Conservation (phyloP, 2,797 vertebrate genomes). For the Danionella dracula region DNA sequence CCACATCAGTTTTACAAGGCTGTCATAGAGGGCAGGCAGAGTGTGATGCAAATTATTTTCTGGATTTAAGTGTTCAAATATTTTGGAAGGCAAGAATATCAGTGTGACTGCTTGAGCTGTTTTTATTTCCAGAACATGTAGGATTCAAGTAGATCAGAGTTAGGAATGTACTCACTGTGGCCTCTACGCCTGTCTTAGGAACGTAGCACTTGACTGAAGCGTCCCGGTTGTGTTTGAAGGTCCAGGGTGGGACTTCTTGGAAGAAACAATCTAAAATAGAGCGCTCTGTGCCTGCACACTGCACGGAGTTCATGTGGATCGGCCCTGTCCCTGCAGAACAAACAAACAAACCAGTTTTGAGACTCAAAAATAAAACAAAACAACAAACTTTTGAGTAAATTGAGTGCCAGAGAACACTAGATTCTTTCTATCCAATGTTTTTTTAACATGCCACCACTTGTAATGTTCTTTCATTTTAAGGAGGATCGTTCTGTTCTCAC, state of each 20-base stretch:
- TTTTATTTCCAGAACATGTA: background rate
- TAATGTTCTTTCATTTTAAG: background rate
- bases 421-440: background rate
- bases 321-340: constrained; percentile 82
- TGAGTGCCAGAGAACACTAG: background rate
- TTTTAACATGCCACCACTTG: background rate
- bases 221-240: constrained; percentile 83
- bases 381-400: background rate
- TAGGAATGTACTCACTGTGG: constrained; percentile 65
- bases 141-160: background rate
- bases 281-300: constrained; percentile 77
- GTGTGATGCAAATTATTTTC: background rate
- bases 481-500: background rate
- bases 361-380: constrained; percentile 8
- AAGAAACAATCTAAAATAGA: constrained; percentile 80
- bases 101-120: background rate
- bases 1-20: too few relatives aligned
- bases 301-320: constrained; percentile 88
- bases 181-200: constrained; percentile 77
- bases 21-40: too few relatives aligned
- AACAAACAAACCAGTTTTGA: constrained; percentile 14
- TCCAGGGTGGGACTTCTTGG: constrained; percentile 76
- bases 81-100: background rate
- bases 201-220: constrained; percentile 86
- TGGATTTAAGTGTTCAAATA: background rate